phyloP scores from a whole-genome alignment of 2,113 vertebrate genomes.

The Onychostruthus taczanowskii region DNA sequence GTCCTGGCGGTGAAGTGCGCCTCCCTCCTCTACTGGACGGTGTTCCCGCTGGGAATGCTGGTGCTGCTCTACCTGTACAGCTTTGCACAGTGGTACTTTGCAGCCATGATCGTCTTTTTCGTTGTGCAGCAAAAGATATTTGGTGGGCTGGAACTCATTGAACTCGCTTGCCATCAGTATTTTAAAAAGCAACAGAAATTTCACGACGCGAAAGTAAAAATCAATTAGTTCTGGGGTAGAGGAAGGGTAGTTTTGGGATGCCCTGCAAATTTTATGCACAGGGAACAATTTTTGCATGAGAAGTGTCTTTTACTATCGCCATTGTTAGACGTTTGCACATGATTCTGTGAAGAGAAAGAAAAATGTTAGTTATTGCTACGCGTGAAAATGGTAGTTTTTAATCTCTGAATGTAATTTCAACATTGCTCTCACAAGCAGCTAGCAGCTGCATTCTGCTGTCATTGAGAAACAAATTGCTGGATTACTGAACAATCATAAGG shows the following conservation, averaged over 20 bases:
- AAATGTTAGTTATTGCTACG: conserved; percentile 47
- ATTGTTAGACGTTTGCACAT: conserved; percentile 68
- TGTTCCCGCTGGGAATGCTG: conserved; percentile 78
- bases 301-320: conserved; percentile 52
- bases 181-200: conserved; percentile 70
- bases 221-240: not conserved
- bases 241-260: not conserved
- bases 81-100: conserved; percentile 80
- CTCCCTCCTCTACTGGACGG: conserved; percentile 89
- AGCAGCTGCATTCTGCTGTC: conserved; percentile 25
- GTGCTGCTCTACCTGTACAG: conserved; percentile 80
- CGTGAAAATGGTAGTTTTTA: conserved; percentile 7
- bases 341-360: conserved; percentile 50
- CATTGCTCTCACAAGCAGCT: conserved; percentile 51
- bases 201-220: conserved; percentile 67
- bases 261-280: conserved; percentile 37
- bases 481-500: conserved; percentile 47
- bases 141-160: conserved; percentile 91
- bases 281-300: conserved; percentile 74
- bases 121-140: conserved; percentile 82
- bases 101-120: conserved; percentile 76
- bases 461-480: conserved; percentile 54
- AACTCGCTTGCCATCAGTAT: conserved; percentile 85
- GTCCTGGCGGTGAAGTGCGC: conserved; percentile 82
- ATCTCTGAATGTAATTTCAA: conserved; percentile 73